Percentiles rank a stretch among this genome's conserved stretches.
phyloP scores from a whole-genome alignment of 1,140 invertebrate species.

The Venustaconcha ellipsiformis region DNA sequence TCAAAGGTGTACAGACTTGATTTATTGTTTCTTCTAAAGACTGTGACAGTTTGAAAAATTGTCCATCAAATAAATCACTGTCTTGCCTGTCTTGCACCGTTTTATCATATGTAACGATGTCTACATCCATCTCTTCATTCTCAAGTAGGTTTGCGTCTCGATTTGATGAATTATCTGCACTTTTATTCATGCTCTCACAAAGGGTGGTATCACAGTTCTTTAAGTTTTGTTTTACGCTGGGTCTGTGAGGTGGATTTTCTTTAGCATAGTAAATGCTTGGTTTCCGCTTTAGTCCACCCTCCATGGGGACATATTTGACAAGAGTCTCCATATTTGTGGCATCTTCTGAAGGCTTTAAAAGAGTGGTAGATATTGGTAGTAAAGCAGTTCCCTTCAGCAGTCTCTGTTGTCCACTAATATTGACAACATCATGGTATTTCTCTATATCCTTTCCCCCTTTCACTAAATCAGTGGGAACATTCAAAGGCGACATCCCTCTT shows the following conservation, averaged over 20 bases:
- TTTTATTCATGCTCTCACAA: too few species aligned
- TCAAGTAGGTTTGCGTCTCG: too few species aligned
- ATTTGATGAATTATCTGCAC: too few species aligned
- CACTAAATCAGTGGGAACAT: constrained; percentile 59
- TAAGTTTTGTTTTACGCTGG: too few species aligned
- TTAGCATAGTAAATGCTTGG: constrained; percentile 40
- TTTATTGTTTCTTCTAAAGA: constrained; percentile 46
- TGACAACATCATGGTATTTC: constrained; percentile 26
- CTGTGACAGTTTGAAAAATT: constrained; percentile 30
- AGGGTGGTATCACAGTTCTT: too few species aligned
- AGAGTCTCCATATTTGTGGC: constrained; percentile 1
- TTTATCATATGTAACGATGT: too few species aligned
- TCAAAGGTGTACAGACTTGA: constrained; percentile 38
- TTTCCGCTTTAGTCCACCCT: constrained; percentile 24
- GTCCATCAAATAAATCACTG: constrained; percentile 5
- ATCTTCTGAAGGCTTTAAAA: constrained; percentile 41
- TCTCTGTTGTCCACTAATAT: constrained; percentile 31
- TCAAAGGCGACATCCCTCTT: constrained; percentile 49
- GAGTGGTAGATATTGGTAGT: constrained; percentile 44
- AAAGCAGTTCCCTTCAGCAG: constrained; percentile 34
- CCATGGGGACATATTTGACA: neutral
- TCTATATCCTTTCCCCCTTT: constrained; percentile 37
- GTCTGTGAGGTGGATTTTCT: neutral
- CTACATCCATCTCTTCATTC: too few species aligned
- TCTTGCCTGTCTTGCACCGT: neutral